Base-by-base conservation (phyloP, 2,113 vertebrate genomes). In the Falco punctatus region DNA sequence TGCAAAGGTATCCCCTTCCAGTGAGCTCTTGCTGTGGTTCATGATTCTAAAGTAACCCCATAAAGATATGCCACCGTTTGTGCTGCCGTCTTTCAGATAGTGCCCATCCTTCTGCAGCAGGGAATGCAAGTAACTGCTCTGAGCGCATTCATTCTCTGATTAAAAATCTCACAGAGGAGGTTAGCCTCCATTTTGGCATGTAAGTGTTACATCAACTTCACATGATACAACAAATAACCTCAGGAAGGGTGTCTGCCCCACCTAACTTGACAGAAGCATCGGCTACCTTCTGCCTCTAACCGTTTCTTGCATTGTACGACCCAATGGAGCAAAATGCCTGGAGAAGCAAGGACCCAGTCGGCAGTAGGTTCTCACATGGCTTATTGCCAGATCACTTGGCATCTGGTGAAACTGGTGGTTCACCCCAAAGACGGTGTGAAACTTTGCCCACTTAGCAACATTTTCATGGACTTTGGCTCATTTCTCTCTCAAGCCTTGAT, bases 141-240 rank as follows among this genome's bases (percentile, higher is more conserved):
- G 54, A 81, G 46, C 10, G 85, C 35, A 40, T 92, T 84, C 94
- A 40, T 92, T 84, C 94, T 70, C 80, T 38, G 92, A 54, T 71
- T 91, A 40, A 95, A 95, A 95, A 81, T 78, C 94, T 90, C 74
- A 80, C 92, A 70, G 44, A 89, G 87, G 12, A 70, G 54, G 57
- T 87, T 81, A 95, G 17, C 15, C 32, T 27, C n/a, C 59, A 33
- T 59, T 84, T 92, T 94, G 48, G 14, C 71, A 88, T 17, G 26
- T 51, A 83, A 93, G 20, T 35, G 78, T n/a, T 77, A 88, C 93
- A 94, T 79, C 75, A 86, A 91, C 73, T 88, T 86, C 83, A 91
- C 12, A 9, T 61, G 78, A 57, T 38, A 7, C 75, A 94, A 93
- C 15, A 95, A 96, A 80, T 61, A 51, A 93, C 59, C 70, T 65